Evolutionary conservation across 2,797 vertebrate genomes (phyloP).

Genomic region (Melanotaenia boesemani): DNA sequence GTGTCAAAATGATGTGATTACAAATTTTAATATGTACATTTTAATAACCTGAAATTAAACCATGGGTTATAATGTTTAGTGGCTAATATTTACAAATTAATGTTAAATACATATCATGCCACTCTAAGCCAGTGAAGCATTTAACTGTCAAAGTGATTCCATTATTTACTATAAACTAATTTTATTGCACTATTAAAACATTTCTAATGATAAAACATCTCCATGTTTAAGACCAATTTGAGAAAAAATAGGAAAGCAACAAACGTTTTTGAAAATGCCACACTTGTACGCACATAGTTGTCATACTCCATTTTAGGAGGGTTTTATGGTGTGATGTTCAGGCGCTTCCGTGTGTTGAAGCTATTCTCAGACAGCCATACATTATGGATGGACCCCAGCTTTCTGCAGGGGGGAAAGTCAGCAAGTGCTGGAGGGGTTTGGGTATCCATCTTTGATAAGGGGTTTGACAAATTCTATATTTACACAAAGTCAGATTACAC

Average conservation of each 20-base stretch:
- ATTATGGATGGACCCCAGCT: slow-evolving; percentile 81
- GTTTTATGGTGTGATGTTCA: slow-evolving; percentile 54
- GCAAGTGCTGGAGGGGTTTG: slow-evolving; percentile 56
- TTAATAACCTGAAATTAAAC: no score
- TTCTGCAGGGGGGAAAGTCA: slow-evolving; percentile 54
- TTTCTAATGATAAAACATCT: not conserved
- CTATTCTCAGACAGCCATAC: slow-evolving; percentile 81
- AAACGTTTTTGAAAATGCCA: slow-evolving; percentile 17
- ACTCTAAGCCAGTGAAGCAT: not conserved
- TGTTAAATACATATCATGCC: not conserved
- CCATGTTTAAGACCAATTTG: not conserved
- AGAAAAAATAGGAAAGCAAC: slow-evolving; percentile 22
- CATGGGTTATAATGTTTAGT: not conserved
- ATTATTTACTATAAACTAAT: not conserved
- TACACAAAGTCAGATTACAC: slow-evolving; percentile 38
- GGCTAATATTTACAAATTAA: not conserved
- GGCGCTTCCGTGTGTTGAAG: slow-evolving; percentile 55
- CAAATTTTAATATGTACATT: no score
- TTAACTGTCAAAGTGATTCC: not conserved
- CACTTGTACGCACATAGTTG: not conserved
- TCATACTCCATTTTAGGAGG: slow-evolving; percentile 10
- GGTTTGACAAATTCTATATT: slow-evolving; percentile 63
- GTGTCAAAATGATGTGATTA: no score
- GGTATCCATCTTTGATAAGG: slow-evolving; percentile 73
- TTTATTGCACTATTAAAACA: not conserved